A percentile compares a stretch with the other conserved stretches of the same genome.
Conservation (phyloP, 1,140 invertebrate species). For the Zaprionus vittiger region DNA sequence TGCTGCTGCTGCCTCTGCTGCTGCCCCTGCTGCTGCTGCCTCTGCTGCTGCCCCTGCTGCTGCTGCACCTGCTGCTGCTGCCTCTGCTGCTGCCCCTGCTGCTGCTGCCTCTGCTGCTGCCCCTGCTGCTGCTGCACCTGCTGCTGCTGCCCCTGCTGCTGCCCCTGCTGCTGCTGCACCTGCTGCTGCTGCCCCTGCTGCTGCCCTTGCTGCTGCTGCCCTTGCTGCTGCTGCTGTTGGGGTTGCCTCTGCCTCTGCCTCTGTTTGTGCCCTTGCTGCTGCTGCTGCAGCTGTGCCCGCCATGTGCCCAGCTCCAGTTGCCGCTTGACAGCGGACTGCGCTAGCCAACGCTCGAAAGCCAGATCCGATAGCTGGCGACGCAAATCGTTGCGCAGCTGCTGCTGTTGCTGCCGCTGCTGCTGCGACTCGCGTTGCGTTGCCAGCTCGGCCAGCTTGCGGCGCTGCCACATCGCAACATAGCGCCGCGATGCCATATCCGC, state of each 20-base stretch:
- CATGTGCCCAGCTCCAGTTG: no score
- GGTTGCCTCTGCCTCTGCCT: no score
- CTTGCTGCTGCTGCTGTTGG: no score
- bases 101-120: no score
- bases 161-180: no score
- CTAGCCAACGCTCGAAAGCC: slow-evolving; percentile 48
- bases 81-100: no score
- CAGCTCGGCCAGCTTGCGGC: slow-evolving; percentile 24
- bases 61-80: no score
- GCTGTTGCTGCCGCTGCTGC: slow-evolving; percentile 7
- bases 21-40: background rate
- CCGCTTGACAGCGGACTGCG: background rate
- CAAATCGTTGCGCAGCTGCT: slow-evolving; percentile 6
- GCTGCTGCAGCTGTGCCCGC: background rate
- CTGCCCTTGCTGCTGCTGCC: no score
- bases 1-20: background rate
- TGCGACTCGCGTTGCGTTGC: background rate
- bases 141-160: no score
- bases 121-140: no score
- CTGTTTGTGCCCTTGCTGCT: background rate
- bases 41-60: background rate
- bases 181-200: no score
- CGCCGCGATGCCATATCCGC: background rate
- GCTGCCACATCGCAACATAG: background rate
- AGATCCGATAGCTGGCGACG: slow-evolving; percentile 24